Evolutionary conservation across 2,888 invertebrate species (phyloP).

Genomic region (Lagria hirta): DNA sequence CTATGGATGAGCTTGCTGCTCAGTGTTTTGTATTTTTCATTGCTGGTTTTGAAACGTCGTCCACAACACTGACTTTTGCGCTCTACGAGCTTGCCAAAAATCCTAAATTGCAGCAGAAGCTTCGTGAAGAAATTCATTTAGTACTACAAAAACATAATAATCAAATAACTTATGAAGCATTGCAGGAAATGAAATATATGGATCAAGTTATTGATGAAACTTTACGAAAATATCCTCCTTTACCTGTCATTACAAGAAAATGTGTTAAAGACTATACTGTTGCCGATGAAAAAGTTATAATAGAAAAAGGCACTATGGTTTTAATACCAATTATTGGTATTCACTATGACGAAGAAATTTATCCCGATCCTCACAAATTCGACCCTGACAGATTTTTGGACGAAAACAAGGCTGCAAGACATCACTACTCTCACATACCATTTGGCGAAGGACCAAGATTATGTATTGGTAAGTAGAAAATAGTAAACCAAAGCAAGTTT

Average conservation of each 20-base stretch:
- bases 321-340: conserved; percentile 32
- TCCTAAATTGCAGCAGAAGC: conserved; percentile 50
- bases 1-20: conserved; percentile 13
- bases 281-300: conserved; percentile 39
- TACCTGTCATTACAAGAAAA: conserved; percentile 31
- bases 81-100: conserved; percentile 50
- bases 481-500: no score
- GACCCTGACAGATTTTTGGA: conserved; percentile 28
- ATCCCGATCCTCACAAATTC: conserved; percentile 26
- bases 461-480: no score
- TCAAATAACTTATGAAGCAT: conserved; percentile 49
- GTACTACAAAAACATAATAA: conserved; percentile 43
- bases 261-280: conserved; percentile 39
- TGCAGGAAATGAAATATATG: conserved; percentile 55
- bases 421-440: conserved; percentile 5
- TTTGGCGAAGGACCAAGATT: conserved; percentile 13
- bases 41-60: conserved; percentile 36
- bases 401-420: conserved; percentile 15
- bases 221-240: conserved; percentile 46
- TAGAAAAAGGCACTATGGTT: conserved; percentile 47
- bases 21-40: conserved; percentile 28
- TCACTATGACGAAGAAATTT: conserved; percentile 30
- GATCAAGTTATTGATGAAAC: conserved; percentile 52
- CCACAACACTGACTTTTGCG: conserved; percentile 45
- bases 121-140: conserved; percentile 49